Evolutionary conservation across 2,888 invertebrate genomes (phyloP).

Genomic region (Thecocarcelia acutangulata): DNA sequence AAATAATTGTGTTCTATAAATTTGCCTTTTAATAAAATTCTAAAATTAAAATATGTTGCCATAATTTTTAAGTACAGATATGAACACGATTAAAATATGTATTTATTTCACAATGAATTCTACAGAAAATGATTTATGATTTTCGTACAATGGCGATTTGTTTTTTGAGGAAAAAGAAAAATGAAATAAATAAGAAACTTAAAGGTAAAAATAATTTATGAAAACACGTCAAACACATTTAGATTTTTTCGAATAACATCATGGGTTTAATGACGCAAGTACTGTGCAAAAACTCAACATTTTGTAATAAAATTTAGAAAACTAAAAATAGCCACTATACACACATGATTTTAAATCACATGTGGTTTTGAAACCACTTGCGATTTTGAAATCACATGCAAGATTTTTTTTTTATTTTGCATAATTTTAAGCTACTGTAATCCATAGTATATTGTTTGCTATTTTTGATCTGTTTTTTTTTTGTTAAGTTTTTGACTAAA

Average conservation of each 20-base stretch:
- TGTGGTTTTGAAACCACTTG: too few relatives aligned
- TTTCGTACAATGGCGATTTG: conserved; percentile 15
- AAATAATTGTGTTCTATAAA: conserved; percentile 1
- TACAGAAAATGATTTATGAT: conserved; percentile 21
- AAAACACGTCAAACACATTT: neutral
- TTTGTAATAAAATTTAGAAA: too few relatives aligned
- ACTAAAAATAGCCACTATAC: too few relatives aligned
- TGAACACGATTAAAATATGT: neutral
- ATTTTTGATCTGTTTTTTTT: too few relatives aligned
- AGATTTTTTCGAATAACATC: neutral
- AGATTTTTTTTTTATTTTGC: too few relatives aligned
- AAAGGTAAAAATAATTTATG: neutral
- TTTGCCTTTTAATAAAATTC: conserved; percentile 19
- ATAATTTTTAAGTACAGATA: neutral
- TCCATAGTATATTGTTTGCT: too few relatives aligned
- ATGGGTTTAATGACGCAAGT: neutral
- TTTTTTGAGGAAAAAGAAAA: neutral
- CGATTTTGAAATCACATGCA: too few relatives aligned
- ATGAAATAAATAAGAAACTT: neutral
- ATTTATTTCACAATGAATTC: conserved; percentile 3
- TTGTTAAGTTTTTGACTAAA: too few relatives aligned
- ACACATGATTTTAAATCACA: too few relatives aligned
- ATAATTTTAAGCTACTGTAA: too few relatives aligned
- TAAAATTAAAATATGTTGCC: too few relatives aligned
- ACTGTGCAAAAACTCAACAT: too few relatives aligned